Conservation (phyloP, 2,797 vertebrate species). For the Mormyrops boulengeri region DNA sequence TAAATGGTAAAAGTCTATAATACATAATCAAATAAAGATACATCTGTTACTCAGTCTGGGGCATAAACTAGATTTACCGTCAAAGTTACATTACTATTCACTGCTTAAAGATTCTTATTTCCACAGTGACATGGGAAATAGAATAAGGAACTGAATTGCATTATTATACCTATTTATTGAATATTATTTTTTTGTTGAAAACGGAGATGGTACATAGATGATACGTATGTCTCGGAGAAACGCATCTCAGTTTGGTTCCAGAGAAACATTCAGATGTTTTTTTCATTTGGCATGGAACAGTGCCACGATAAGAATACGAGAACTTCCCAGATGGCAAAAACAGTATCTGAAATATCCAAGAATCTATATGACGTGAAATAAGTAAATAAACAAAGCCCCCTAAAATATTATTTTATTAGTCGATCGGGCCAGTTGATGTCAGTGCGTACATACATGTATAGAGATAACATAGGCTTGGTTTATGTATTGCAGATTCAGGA, state of each 20-base stretch:
- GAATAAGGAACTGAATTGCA: background rate
- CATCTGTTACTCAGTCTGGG: background rate
- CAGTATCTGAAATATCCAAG: background rate
- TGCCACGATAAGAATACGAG: background rate
- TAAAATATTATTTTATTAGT: background rate
- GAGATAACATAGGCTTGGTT: background rate
- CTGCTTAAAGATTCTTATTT: background rate
- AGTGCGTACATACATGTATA: background rate
- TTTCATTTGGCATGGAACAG: background rate
- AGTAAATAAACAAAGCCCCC: background rate
- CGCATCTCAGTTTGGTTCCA: background rate
- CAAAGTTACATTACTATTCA: background rate
- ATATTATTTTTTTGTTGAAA: background rate
- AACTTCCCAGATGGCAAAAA: background rate
- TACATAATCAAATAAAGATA: background rate
- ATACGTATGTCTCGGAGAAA: background rate
- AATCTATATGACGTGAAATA: slow-evolving; percentile 4
- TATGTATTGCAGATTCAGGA: background rate
- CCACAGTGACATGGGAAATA: background rate
- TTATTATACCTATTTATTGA: background rate
- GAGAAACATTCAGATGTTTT: background rate
- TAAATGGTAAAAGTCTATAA: background rate
- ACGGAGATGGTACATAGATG: background rate
- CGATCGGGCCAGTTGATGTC: background rate
- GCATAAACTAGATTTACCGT: background rate